phyloP scores from a whole-genome alignment of 2,113 vertebrate genomes.

The rabbit (Oryctolagus cuniculus) region DNA sequence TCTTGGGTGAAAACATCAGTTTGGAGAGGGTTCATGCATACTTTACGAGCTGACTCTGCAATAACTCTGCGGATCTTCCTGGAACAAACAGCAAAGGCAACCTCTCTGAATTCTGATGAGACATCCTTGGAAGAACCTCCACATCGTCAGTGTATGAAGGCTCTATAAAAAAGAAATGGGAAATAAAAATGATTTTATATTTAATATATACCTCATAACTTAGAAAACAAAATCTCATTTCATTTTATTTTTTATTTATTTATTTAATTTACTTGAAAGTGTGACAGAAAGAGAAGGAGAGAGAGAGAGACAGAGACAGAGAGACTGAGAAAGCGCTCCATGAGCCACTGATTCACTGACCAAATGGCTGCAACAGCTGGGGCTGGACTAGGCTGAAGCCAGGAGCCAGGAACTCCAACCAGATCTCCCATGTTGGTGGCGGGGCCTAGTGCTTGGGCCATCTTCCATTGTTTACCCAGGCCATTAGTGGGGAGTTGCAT shows the following conservation, averaged over 20 bases:
- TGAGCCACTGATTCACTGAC: too few relatives aligned
- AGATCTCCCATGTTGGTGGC: too few relatives aligned
- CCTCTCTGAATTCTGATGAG: slow-evolving; percentile 52
- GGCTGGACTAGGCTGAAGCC: too few relatives aligned
- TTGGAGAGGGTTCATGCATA: slow-evolving; percentile 37
- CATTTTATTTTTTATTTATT: neutral
- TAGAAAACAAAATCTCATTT: slow-evolving; percentile 26
- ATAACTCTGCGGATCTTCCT: neutral
- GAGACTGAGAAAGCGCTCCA: too few relatives aligned
- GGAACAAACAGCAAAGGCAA: slow-evolving; percentile 16
- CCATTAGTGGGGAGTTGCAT: too few relatives aligned
- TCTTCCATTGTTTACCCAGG: too few relatives aligned
- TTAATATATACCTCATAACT: neutral
- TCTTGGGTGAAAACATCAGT: slow-evolving; percentile 35
- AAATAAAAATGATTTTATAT: neutral
- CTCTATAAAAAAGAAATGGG: neutral
- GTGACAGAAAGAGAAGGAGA: too few relatives aligned
- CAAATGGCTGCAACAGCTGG: too few relatives aligned
- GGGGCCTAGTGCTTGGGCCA: too few relatives aligned
- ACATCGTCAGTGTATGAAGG: neutral
- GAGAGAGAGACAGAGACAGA: too few relatives aligned
- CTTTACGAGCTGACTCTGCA: slow-evolving; percentile 61
- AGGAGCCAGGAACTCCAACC: too few relatives aligned
- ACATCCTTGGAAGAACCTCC: neutral
- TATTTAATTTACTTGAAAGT: too few relatives aligned